Evolutionary conservation across 2,797 vertebrate species (phyloP), one percentile per base, ranked within the genome.

Genomic region (Parambassis ranga): DNA sequence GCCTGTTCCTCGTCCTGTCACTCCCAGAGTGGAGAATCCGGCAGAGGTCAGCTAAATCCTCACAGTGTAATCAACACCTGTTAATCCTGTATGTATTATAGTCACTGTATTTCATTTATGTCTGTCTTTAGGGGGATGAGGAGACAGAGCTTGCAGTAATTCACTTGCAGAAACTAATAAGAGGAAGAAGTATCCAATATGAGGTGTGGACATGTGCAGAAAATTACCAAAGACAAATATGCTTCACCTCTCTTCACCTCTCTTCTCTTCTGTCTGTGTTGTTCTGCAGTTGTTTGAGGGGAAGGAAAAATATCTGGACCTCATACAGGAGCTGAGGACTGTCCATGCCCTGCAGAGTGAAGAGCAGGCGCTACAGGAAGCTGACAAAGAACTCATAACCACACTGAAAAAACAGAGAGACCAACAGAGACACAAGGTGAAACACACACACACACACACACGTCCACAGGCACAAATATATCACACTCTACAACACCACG

Each of bases 101-200:
- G 3, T 33, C 14, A 37, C 0, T 4, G 5, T 31, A 16, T 58
- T 0, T 15, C 51, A 3, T 43, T 13, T 38, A 14, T 52, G 5
- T 69, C 7, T 3, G 13, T 53, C 15, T 38, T 46, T 66, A 97
- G 96, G 92, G 91, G 23, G 94, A 96, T 5, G 96, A 97, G 84
- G 93, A 97, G 43, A 90, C 10, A 41, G 95, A 98, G 72, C 86
- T 94, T 51, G 95, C 96, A 19, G 89, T 95, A 53, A 94, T 96
- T 75, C 78, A 71, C 65, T 72, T 98, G 71, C 97, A 98, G 85
- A 95, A 93, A 75, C 58, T 98, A 58, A 88, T 99, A 35, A 93
- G 96, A 73, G 96, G 97, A 77, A 91, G 95, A 81, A 92, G 90
- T 4, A 43, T 93, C 61, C 96, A 98, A 79, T 94, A 91, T 57